Evolutionary conservation across 1,140 invertebrate species (phyloP), one percentile per base, ranked within the genome.

Genomic region (Varroa destructor): DNA sequence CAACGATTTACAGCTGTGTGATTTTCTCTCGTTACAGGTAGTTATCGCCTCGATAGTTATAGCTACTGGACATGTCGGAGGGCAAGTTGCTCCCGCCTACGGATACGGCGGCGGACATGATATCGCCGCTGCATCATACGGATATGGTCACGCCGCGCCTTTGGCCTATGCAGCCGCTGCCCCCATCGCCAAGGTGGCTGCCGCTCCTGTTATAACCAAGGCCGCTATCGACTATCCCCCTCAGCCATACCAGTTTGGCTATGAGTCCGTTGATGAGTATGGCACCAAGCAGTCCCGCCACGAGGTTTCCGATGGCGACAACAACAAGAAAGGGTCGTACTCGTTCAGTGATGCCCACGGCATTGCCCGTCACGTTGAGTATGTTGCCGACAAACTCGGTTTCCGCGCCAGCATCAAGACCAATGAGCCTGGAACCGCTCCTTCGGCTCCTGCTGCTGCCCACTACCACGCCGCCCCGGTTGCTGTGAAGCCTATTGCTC

Each of bases 391-490:
- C 55, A 54, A 43, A n/a, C 55, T 56, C 46, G 71, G 71, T 6
- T 71, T 71, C 71, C 46, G 46, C 51, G 71, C 71, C 40, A 71
- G 42, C n/a, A 46, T 71, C 71, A 54, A 71, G 46, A 71, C 3
- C 40, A 42, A 67, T 46, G 61, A 67, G 61, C 61, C 61, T 40
- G 61, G 61, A 67, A 67, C 61, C 37, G 61, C 61, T 67, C 61
- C 61, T 12, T 67, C 61, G 12, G 61, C 61, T 25, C 61, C 61
- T 36, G 61, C 61, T 37, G 61, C 61, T 37, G 61, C 61, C 8
- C 61, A 43, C 61, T 67, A 67, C 61, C 14, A 67, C 61, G 61
- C 61, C 14, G 61, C 61, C 46, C 61, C 61, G 12, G 40, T 67
- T 37, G 61, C 61, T 12, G 61, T 67, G 14, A 67, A 67, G 61